Percentiles rank a stretch among this genome's conserved stretches.
These are phyloP conservation scores for Drosophila sp. DNA, from an alignment of 1,140 invertebrate species.

Conservation along the genomic window DNA sequence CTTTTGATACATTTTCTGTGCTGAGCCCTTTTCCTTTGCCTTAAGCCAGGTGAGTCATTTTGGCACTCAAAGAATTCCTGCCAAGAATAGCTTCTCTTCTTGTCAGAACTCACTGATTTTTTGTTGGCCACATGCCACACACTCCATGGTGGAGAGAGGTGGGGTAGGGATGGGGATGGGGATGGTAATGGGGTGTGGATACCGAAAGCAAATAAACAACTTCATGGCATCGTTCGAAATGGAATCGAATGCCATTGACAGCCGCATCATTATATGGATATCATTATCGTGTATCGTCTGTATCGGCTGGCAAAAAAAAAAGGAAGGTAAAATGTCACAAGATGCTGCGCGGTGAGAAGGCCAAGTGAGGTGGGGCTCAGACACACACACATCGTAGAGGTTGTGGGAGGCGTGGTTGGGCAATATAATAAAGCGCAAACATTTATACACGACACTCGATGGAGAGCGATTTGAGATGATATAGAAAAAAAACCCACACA, in stretches of 20 bases:
- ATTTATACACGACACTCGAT: slow-evolving; percentile 80
- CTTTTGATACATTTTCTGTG: background rate
- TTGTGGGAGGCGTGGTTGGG: slow-evolving; percentile 49
- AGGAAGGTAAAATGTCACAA: slow-evolving; percentile 77
- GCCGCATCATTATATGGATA: slow-evolving; percentile 81
- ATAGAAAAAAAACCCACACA: slow-evolving; percentile 35
- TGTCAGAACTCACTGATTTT: background rate
- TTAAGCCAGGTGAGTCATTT: slow-evolving; percentile 37
- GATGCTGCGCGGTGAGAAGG: slow-evolving; percentile 55
- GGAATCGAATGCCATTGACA: slow-evolving; percentile 72
- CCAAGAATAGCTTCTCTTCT: slow-evolving; percentile 16
- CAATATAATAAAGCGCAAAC: slow-evolving; percentile 82
- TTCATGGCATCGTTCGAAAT: slow-evolving; percentile 41
- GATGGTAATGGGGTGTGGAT: background rate
- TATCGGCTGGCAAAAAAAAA: slow-evolving; percentile 50
- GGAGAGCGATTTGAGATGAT: slow-evolving; percentile 36
- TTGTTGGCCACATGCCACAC: slow-evolving; percentile 42
- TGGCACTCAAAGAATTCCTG: slow-evolving; percentile 38
- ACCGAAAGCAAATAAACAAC: slow-evolving; percentile 38
- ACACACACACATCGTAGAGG: background rate
- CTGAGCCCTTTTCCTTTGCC: background rate
- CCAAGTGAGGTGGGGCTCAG: slow-evolving; percentile 21
- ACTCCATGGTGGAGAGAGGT: background rate
- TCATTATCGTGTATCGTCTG: slow-evolving; percentile 78
- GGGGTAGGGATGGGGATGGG: background rate